Base-by-base conservation (phyloP, 2,797 vertebrate species). In the Trachurus trachurus region DNA sequence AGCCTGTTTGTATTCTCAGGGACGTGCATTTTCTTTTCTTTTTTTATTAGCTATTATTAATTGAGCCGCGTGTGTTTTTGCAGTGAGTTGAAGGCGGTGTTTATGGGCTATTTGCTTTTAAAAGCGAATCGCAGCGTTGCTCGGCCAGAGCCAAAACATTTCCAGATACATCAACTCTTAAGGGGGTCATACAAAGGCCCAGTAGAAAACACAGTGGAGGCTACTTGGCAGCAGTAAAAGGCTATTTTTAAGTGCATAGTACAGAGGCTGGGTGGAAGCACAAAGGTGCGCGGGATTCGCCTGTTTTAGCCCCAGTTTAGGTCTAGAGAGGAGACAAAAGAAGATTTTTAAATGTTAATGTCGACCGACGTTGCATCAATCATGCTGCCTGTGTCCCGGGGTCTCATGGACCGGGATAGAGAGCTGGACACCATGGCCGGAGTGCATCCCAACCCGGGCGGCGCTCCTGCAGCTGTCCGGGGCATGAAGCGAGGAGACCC, bases 351-450 rank as follows among this genome's bases (percentile, higher is more conserved):
- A 91, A 96, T 96, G 95, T 96, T 96, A 94, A 96, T 96, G 95
- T 96, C 95, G 94, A 96, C 94, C 93, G 95, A 96, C 95, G 94
- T 96, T 83, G 95, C 95, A 87, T 96, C 95, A 81, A 95, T 96
- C 84, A 96, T 96, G 95, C 89, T 96, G 88, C 95, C 95, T n/a
- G 95, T 95, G 85, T 94, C 93, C 93, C 95, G 95, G 92, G 94
- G 90, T 86, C 93, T 96, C 68, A 86, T 95, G 88, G 95, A 96
- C 90, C 95, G 95, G 93, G 95, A 96, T 64, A 87, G 95, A 88
- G 95, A 96, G 89, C 88, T 96, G 93, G 95, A 96, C 70, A 31
- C 95, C 71, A 91, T 94, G 89, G 84, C 92, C 60, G 94, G 93
- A 74, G 93, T 94, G 78, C 93, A 93, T 17, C 87, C 93, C 47